phyloP scores from a whole-genome alignment of 2,797 vertebrate genomes.

The Pteronotus mesoamericanus region DNA sequence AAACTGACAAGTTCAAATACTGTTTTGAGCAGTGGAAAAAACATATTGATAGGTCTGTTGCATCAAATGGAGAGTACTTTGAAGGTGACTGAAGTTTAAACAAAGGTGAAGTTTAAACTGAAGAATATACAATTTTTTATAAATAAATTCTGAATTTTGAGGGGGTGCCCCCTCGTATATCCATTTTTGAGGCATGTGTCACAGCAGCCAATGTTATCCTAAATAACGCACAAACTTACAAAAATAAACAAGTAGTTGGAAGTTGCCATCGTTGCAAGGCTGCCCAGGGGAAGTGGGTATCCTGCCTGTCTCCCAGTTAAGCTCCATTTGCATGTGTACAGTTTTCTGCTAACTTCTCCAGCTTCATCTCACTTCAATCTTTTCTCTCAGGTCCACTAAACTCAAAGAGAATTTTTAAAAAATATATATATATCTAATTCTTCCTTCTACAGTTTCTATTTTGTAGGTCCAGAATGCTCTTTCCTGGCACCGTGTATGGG shows the following conservation, averaged over 20 bases:
- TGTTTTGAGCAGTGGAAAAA: too few species aligned
- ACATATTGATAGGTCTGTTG: too few species aligned
- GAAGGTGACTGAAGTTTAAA: background rate
- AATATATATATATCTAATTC: background rate
- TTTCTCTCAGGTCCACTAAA: background rate
- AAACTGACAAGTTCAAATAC: too few species aligned
- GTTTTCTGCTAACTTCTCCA: background rate
- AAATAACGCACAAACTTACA: conserved; percentile 18
- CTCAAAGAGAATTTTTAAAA: background rate
- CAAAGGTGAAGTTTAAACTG: background rate
- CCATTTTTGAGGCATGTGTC: background rate
- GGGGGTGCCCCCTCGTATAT: background rate
- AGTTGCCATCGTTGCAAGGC: background rate
- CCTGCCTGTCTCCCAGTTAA: background rate
- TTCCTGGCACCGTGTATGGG: background rate
- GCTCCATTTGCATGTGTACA: background rate
- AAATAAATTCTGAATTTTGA: background rate
- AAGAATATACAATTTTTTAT: background rate
- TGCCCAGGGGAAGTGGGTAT: background rate
- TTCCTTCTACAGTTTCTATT: background rate
- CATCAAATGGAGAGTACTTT: background rate
- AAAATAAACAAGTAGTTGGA: background rate
- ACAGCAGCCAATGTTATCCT: background rate
- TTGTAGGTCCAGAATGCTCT: background rate
- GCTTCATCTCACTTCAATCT: background rate